phyloP scores from a whole-genome alignment of 2,113 vertebrate genomes.

The Electrona antarctica region DNA sequence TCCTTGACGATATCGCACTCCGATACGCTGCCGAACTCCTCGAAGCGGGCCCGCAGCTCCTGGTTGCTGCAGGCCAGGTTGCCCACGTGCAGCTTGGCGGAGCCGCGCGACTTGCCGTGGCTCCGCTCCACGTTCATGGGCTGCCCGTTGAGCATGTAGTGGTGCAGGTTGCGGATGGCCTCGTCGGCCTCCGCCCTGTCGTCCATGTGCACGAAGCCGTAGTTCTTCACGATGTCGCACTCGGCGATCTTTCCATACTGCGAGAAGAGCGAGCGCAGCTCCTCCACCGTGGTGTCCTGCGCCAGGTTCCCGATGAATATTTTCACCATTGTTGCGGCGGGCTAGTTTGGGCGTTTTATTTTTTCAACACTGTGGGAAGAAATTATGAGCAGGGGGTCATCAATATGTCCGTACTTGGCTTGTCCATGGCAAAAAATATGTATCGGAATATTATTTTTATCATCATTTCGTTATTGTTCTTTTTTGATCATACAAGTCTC shows the following conservation, averaged over 20 bases:
- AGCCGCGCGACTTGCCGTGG: constrained; percentile 89
- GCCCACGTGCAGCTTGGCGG: constrained; percentile 94
- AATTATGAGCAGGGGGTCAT: no score
- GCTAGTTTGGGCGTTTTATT: no score
- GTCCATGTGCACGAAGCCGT: constrained; percentile 96
- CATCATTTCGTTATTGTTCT: no score
- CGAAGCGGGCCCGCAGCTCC: constrained; percentile 93
- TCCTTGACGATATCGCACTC: constrained; percentile 98
- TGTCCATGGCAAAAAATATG: no score
- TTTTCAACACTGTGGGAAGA: no score
- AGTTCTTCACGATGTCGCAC: constrained; percentile 96
- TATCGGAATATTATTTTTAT: no score
- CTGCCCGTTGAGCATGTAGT: constrained; percentile 92
- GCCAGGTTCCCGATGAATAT: constrained; percentile 97
- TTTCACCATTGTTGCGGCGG: constrained; percentile 86
- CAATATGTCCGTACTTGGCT: no score
- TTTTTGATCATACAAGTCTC: no score
- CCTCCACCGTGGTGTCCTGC: constrained; percentile 88
- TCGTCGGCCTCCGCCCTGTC: constrained; percentile 88
- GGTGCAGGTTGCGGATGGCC: constrained; percentile 92
- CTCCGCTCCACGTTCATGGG: constrained; percentile 95
- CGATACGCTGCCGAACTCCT: constrained; percentile 90
- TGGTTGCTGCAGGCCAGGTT: constrained; percentile 92
- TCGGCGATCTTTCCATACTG: constrained; percentile 95
- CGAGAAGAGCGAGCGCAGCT: constrained; percentile 92